Conservation (phyloP, 2,888 invertebrate species). For the Lutraria lutraria region DNA sequence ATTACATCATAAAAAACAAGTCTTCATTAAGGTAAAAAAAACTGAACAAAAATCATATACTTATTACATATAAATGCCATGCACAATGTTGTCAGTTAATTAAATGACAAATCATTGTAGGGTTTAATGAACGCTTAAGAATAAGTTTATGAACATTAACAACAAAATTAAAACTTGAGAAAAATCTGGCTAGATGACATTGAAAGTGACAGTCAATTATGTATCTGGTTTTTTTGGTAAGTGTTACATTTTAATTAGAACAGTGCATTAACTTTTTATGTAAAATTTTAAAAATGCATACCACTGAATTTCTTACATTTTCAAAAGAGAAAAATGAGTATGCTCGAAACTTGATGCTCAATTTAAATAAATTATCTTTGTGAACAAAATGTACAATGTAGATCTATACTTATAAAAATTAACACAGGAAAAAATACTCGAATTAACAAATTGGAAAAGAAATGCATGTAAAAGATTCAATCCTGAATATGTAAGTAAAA, state of each 20-base stretch:
- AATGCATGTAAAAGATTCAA: too few species aligned
- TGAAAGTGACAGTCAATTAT: constrained; percentile 12
- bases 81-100: not conserved
- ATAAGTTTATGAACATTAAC: constrained; percentile 5
- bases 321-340: not conserved
- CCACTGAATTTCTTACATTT: not conserved
- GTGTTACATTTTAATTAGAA: not conserved
- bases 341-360: too few species aligned
- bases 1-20: constrained; percentile 19
- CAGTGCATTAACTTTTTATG: not conserved
- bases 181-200: constrained; percentile 13
- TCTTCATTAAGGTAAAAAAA: not conserved
- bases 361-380: too few species aligned
- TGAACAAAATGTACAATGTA: too few species aligned
- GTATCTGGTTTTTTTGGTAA: not conserved
- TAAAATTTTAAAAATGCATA: not conserved
- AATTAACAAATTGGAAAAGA: too few species aligned
- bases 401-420: too few species aligned
- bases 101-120: constrained; percentile 3
- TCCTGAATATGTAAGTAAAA: too few species aligned
- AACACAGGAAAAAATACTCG: too few species aligned
- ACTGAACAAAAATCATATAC: constrained; percentile 24
- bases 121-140: constrained; percentile 11
- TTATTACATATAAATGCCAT: constrained; percentile 23
- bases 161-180: not conserved